These are phyloP conservation scores for Orthosia gothica DNA, from an alignment of 2,888 invertebrate genomes.

Conservation along the genomic window DNA sequence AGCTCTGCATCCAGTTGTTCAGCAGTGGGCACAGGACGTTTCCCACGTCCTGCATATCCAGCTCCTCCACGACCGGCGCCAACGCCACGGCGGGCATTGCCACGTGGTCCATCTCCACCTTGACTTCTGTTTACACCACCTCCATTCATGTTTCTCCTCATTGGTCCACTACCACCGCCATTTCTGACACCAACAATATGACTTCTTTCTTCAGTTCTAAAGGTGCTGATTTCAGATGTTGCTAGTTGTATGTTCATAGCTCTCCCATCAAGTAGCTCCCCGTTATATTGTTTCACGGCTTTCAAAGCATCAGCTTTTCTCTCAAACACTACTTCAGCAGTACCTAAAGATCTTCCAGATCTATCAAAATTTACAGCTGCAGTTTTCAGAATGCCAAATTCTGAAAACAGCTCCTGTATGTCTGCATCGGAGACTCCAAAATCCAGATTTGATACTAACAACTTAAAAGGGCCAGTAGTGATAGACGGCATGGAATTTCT, in stretches of 20 bases:
- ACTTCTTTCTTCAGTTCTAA: slow-evolving; percentile 86
- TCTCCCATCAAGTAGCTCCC: no score
- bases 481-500: slow-evolving; percentile 84
- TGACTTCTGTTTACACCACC: slow-evolving; percentile 80
- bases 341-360: no score
- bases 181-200: slow-evolving; percentile 76
- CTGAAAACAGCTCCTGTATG: no score
- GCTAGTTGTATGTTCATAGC: slow-evolving; percentile 99
- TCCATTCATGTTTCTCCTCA: slow-evolving; percentile 83
- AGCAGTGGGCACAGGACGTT: no score
- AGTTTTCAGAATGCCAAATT: no score
- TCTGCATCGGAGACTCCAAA: slow-evolving; percentile 99
- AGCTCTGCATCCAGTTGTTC: slow-evolving; percentile 99
- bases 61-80: slow-evolving; percentile 81
- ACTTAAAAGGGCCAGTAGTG: slow-evolving; percentile 94
- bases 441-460: slow-evolving; percentile 98
- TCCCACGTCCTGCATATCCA: slow-evolving; percentile 89
- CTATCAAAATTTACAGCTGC: no score
- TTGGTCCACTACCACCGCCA: slow-evolving; percentile 73
- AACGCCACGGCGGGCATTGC: slow-evolving; percentile 79
- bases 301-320: no score
- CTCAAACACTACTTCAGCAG: no score
- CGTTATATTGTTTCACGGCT: no score
- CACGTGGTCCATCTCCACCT: slow-evolving; percentile 76
- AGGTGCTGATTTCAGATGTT: slow-evolving; percentile 95